These are phyloP conservation scores for Hypomesus transpacificus DNA, from an alignment of 2,113 vertebrate genomes.

Conservation along the genomic window DNA sequence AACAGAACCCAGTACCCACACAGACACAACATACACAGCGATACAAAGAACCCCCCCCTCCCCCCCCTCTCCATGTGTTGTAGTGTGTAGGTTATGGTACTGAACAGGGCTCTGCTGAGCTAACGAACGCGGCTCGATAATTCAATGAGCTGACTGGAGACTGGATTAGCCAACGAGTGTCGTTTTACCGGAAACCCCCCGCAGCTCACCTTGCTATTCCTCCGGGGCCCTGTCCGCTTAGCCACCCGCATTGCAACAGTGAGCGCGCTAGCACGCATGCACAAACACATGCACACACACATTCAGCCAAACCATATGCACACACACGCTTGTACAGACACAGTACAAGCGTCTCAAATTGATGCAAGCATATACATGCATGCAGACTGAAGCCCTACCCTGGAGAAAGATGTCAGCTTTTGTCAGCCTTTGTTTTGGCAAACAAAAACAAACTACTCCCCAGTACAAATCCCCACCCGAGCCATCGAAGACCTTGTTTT, in stretches of 20 bases:
- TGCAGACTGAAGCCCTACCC: no score
- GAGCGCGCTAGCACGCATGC: background rate
- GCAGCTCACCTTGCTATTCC: constrained; percentile 17
- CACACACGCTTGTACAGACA: background rate
- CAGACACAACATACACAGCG: no score
- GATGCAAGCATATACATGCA: background rate
- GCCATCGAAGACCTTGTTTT: no score
- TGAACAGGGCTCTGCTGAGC: constrained; percentile 29
- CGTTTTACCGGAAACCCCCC: constrained; percentile 41
- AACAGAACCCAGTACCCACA: no score
- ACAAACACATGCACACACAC: constrained; percentile 23
- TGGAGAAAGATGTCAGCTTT: no score
- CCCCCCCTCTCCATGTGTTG: background rate
- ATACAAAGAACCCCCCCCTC: background rate
- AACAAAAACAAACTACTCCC: no score
- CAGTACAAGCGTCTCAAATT: constrained; percentile 18
- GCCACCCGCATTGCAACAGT: constrained; percentile 1
- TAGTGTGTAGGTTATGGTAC: constrained; percentile 35
- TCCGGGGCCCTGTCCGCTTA: constrained; percentile 18
- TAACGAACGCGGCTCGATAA: constrained; percentile 57
- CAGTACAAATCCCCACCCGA: no score
- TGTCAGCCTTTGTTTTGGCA: no score
- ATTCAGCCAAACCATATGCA: background rate
- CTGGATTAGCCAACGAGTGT: constrained; percentile 53
- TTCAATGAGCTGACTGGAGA: constrained; percentile 54